Evolutionary conservation across 2,888 invertebrate genomes (phyloP), one percentile per base, ranked within the genome.

Genomic region (Phrixothrix hirtus): DNA sequence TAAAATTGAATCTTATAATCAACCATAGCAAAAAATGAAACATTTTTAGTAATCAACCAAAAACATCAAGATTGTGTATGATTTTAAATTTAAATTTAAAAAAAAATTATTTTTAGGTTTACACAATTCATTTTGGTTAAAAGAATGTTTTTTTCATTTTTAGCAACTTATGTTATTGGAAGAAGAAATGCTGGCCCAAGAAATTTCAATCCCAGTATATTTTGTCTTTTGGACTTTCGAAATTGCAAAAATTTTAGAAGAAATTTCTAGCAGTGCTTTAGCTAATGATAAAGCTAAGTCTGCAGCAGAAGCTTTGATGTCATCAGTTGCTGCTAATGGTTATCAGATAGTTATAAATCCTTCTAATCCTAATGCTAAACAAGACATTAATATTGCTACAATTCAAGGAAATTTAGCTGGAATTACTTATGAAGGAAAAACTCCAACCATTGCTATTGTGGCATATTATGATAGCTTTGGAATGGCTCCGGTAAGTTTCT

Each of bases 391-490:
- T 75, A 84, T 96, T 11, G 85, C 89, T n/a, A 92, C 91, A 2
- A 79, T 97, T 38, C 87, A 93, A 72, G 94, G 92, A 13, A 90
- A 89, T 75, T 77, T 95, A 56, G 79, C 86, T 5, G 93, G 92
- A 0, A 84, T 87, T 13, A 84, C 84, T 26, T 81, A 55, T 17
- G 84, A 85, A 62, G 82, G 82, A 55, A 73, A 72, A 52, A 73
- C 72, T 47, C 92, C 95, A 42, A 91, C 95, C 5, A 88, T 99
- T 57, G 87, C 93, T 1, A 78, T 99, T 39, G 91, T 94, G 2
- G 92, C 97, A 0, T 92, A 97, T 79, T 94, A 97, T 66, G 98
- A 98, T 71, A 87, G 94, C 11, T 87, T 89, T 65, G 92, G 92
- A 38, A 79, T 92, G 47, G 90, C 91, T 15, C 95, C 98, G 47